These are phyloP conservation scores for Stictocephala bisonia DNA, from an alignment of 2,888 invertebrate species.

Conservation along the genomic window DNA sequence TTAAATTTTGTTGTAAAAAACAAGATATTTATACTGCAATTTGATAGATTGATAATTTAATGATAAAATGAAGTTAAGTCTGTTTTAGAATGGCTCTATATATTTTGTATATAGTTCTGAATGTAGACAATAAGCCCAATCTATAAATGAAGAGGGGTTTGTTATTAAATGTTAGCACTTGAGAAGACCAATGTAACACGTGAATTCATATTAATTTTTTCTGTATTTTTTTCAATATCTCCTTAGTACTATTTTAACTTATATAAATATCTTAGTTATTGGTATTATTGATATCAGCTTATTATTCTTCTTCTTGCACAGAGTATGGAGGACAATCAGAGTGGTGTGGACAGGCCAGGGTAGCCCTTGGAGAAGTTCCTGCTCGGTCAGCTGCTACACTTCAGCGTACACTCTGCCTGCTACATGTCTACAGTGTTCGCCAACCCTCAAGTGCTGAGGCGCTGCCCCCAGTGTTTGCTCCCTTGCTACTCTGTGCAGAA, in stretches of 20 bases:
- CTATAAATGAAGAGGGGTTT: too few species aligned
- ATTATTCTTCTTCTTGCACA: conserved; percentile 35
- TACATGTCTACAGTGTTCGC: conserved; percentile 62
- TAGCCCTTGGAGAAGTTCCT: conserved; percentile 60
- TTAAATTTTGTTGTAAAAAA: too few species aligned
- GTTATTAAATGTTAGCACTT: not conserved
- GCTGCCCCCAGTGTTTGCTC: conserved; percentile 55
- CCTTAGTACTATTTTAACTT: not conserved
- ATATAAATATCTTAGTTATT: not conserved
- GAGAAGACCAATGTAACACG: not conserved
- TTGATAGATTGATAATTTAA: too few species aligned
- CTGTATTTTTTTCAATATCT: not conserved
- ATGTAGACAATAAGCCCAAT: too few species aligned
- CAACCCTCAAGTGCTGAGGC: conserved; percentile 57
- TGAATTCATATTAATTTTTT: not conserved
- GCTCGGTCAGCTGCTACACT: conserved; percentile 63
- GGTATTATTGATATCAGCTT: not conserved
- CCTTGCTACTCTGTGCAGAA: conserved; percentile 53
- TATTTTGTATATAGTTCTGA: too few species aligned
- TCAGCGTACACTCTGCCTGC: conserved; percentile 64
- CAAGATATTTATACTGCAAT: too few species aligned
- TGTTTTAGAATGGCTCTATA: too few species aligned
- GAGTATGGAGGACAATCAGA: conserved; percentile 55
- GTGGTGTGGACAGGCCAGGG: conserved; percentile 53
- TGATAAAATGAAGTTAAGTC: too few species aligned